Base-by-base conservation (phyloP, 2,888 invertebrate species). In the Macrosoma leucophasiata region DNA sequence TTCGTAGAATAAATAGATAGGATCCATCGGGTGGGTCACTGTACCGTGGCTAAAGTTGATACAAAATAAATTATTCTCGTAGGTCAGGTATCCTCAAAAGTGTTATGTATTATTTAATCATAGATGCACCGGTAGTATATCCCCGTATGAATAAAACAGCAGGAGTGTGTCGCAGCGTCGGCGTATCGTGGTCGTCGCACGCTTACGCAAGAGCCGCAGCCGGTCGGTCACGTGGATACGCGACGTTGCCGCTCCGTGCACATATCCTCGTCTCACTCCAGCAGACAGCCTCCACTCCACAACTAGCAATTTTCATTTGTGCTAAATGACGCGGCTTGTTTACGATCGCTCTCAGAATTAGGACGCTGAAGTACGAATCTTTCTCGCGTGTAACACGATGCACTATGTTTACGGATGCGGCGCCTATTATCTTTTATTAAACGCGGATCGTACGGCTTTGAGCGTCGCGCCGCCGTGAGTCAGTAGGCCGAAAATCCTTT, bases 181-280 rank as follows among this genome's bases (percentile, higher is more conserved):
- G 56, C 60, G 61, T 60, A 53, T 55, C 57, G 74, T 72, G 67
- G 68, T 72, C 62, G 69, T 66, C 68, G 73, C 62, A 72, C 67
- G 70, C 77, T 82, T 82, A 82, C 84, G 82, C 79, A 82, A 82
- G 78, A 76, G 63, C 68, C 73, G 71, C 70, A 69, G 62, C 65
- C 62, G 59, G 68, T 81, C 79, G 81, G 78, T 75, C 29, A 62
- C 63, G 55, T 42, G 81, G n/a, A n/a, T n/a, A n/a, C n/a, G n/a
- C 77, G 65, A 60, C 67, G 82, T 81, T 82, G 82, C 79, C 81
- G 62, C 57, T 62, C 61, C 57, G 75, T 54, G 50, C 58, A 43
- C 47, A 44, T 62, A 47, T 48, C 45, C 42, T 55, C 60, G 58
- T 82, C 81, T 69, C 71, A 48, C 56, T 82, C 68, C 58, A 55